Conservation (phyloP, 2,888 invertebrate genomes). For the Sarcophaga caerulescens region DNA sequence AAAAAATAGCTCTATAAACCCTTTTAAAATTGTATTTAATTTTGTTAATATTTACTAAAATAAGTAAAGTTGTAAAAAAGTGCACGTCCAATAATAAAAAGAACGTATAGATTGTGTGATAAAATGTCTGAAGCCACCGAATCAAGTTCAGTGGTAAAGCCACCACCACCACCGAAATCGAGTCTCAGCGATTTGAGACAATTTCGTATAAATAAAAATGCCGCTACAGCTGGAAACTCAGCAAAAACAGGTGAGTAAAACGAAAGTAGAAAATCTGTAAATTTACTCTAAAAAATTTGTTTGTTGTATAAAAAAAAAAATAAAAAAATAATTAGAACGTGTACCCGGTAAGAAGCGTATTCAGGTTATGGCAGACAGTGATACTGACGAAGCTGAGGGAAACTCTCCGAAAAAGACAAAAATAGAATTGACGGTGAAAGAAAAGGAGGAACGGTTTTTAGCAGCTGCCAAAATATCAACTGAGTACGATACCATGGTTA, state of each 20-base stretch:
- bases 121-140: slow-evolving; percentile 76
- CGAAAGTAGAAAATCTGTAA: background rate
- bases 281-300: background rate
- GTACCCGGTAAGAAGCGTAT: slow-evolving; percentile 80
- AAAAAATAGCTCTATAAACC: slow-evolving; percentile 10
- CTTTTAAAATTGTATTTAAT: slow-evolving; percentile 31
- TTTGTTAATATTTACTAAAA: slow-evolving; percentile 29
- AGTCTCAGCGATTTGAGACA: slow-evolving; percentile 77
- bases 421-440: slow-evolving; percentile 75
- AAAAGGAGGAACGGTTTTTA: slow-evolving; percentile 79
- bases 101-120: background rate
- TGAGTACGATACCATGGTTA: slow-evolving; percentile 80
- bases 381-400: slow-evolving; percentile 77
- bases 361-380: slow-evolving; percentile 79
- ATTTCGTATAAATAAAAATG: slow-evolving; percentile 78
- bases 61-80: slow-evolving; percentile 7
- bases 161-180: slow-evolving; percentile 72
- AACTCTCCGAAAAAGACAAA: slow-evolving; percentile 76
- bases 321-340: slow-evolving; percentile 72
- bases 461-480: slow-evolving; percentile 79
- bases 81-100: slow-evolving; percentile 1
- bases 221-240: slow-evolving; percentile 56
- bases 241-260: slow-evolving; percentile 72
- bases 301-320: too few species aligned
- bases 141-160: slow-evolving; percentile 65